These are phyloP conservation scores for Hystrix cristata DNA, from an alignment of 2,113 vertebrate genomes.

Conservation along the genomic window DNA sequence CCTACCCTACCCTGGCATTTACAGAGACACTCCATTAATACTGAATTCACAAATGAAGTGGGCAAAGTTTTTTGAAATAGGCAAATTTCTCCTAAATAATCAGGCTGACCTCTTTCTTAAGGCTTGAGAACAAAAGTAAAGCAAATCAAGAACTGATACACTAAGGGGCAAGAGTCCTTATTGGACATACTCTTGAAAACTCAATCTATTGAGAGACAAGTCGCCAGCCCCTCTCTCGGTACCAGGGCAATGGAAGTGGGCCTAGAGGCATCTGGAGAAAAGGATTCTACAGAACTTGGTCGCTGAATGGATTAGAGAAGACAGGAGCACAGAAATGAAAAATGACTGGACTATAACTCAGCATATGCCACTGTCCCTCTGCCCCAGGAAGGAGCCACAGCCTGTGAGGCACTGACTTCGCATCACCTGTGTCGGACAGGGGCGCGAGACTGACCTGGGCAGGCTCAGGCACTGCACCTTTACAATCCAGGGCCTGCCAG, in stretches of 20 bases:
- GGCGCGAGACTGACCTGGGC: too few species aligned
- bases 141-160: not conserved
- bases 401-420: not conserved
- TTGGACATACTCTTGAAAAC: not conserved
- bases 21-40: not conserved
- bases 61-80: not conserved
- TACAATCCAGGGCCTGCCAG: not conserved
- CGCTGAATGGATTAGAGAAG: not conserved
- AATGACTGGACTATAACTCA: not conserved
- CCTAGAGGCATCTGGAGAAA: not conserved
- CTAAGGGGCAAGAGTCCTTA: not conserved
- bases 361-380: not conserved
- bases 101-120: not conserved
- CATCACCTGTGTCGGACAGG: too few species aligned
- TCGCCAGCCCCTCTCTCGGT: accelerated
- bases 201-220: not conserved
- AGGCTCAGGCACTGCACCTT: not conserved
- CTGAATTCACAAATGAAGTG: not conserved
- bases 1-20: not conserved
- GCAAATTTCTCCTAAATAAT: not conserved
- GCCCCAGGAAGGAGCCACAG: not conserved
- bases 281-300: not conserved
- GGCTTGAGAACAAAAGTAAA: not conserved
- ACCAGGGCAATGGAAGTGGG: not conserved
- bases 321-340: not conserved